These are phyloP conservation scores for Prochilodus magdalenae DNA, from an alignment of 2,113 vertebrate genomes.

Conservation along the genomic window DNA sequence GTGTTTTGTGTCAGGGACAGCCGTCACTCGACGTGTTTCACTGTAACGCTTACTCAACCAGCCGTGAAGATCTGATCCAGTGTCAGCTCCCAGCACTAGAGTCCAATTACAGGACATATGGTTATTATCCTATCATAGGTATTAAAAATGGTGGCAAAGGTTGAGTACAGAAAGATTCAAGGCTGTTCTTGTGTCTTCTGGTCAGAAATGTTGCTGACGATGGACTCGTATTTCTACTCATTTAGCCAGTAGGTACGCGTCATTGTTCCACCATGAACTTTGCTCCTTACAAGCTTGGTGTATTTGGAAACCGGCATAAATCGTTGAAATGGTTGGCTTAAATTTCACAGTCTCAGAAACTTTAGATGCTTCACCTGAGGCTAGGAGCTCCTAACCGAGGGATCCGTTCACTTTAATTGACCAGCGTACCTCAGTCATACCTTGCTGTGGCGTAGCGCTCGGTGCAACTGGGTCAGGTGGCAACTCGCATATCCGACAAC, in stretches of 20 bases:
- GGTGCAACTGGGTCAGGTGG: conserved; percentile 58
- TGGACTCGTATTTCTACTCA: too few species aligned
- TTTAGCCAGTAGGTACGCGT: not conserved
- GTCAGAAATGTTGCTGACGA: too few species aligned
- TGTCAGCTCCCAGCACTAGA: conserved; percentile 22
- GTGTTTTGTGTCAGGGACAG: conserved; percentile 63
- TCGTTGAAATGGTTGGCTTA: not conserved
- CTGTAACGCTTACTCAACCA: conserved; percentile 60
- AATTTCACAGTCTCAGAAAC: not conserved
- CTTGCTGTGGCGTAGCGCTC: conserved; percentile 65
- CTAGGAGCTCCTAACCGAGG: conserved; percentile 16
- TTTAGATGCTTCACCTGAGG: conserved; percentile 52
- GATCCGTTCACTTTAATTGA: conserved; percentile 44
- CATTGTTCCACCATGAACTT: not conserved
- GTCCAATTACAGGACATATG: conserved; percentile 43
- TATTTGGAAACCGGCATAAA: not conserved
- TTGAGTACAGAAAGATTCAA: not conserved
- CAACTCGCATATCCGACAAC: conserved; percentile 61
- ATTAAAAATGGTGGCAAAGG: not conserved
- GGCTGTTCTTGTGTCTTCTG: not conserved
- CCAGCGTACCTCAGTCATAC: conserved; percentile 51
- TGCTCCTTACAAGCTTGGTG: not conserved
- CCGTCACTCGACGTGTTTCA: conserved; percentile 48
- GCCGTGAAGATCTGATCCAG: conserved; percentile 46
- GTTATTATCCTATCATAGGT: conserved; percentile 22